phyloP scores from a whole-genome alignment of 2,888 invertebrate species.

The Limnephilus rhombicus region DNA sequence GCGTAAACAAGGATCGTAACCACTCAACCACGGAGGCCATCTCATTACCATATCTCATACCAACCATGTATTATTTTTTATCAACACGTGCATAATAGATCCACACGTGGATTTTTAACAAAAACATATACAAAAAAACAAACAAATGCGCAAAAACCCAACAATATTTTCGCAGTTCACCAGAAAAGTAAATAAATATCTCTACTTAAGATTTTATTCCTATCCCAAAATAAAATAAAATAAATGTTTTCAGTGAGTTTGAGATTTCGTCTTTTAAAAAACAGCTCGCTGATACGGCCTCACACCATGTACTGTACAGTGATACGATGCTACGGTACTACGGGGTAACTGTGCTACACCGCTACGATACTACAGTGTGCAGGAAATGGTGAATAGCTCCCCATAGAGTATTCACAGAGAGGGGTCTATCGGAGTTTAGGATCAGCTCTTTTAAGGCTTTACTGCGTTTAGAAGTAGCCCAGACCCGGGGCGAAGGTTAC shows the following conservation, averaged over 20 bases:
- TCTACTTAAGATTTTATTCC: not conserved
- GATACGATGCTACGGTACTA: not conserved
- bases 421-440: not conserved
- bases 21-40: no score
- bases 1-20: no score
- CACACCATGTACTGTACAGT: not conserved
- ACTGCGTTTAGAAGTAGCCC: not conserved
- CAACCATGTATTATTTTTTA: no score
- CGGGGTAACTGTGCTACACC: not conserved
- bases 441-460: conserved; percentile 17
- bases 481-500: not conserved
- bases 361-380: not conserved
- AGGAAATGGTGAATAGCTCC: not conserved
- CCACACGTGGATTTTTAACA: not conserved
- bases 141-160: not conserved
- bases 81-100: no score
- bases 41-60: no score
- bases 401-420: not conserved
- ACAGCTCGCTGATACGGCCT: not conserved
- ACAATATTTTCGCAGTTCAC: not conserved
- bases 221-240: not conserved
- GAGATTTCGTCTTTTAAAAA: not conserved
- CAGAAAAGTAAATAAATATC: not conserved
- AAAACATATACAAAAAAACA: not conserved
- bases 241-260: not conserved